A percentile compares a stretch with the other conserved stretches of the same genome.
These are phyloP conservation scores for Hemaris fuciformis DNA, from an alignment of 2,888 invertebrate genomes.

Conservation along the genomic window DNA sequence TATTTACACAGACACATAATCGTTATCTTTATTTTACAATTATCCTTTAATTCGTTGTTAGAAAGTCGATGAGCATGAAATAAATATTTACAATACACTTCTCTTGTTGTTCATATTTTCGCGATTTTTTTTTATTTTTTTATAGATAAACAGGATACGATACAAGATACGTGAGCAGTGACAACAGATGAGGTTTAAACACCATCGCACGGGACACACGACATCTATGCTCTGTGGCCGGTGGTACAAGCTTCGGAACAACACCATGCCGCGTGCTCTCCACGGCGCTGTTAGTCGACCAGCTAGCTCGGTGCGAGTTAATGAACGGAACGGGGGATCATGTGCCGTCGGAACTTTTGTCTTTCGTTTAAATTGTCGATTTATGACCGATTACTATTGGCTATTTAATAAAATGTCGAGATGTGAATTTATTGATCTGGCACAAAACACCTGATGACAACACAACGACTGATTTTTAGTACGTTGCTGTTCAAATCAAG, in stretches of 20 bases:
- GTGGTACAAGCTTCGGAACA: neutral
- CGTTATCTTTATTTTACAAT: neutral
- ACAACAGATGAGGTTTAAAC: neutral
- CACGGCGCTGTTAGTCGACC: conserved; percentile 6
- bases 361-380: neutral
- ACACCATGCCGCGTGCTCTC: conserved; percentile 7
- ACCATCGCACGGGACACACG: neutral
- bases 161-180: neutral
- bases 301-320: conserved; percentile 6
- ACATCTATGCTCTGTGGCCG: neutral
- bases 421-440: neutral
- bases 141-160: too few species aligned
- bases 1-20: neutral
- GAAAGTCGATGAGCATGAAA: too few species aligned
- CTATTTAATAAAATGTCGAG: neutral
- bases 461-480: too few species aligned
- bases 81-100: too few species aligned
- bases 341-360: neutral
- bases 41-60: too few species aligned
- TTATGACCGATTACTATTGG: neutral
- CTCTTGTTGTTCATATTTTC: too few species aligned
- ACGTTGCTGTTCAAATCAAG: too few species aligned
- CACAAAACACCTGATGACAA: too few species aligned
- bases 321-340: neutral
- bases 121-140: neutral